phyloP scores from a whole-genome alignment of 2,113 vertebrate genomes.

The Chlorodrepanis virens region DNA sequence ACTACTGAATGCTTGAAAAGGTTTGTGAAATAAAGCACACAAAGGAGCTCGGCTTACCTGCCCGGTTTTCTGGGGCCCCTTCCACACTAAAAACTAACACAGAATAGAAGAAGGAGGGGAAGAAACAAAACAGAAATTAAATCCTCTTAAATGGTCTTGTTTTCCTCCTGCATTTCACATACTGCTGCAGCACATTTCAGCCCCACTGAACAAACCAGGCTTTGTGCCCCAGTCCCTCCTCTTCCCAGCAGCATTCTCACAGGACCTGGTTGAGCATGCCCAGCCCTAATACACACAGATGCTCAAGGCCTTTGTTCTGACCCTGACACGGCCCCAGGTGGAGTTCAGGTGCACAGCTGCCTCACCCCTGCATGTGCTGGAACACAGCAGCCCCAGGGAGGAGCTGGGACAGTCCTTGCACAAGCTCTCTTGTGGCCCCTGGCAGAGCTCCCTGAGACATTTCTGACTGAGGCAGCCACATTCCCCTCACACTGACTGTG shows the following conservation, averaged over 20 bases:
- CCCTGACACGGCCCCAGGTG: neutral
- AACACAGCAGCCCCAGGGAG: neutral
- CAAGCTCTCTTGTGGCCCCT: neutral
- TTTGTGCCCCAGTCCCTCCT: conserved; percentile 34
- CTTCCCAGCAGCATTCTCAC: conserved; percentile 39
- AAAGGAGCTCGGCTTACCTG: conserved; percentile 72
- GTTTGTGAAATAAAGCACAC: conserved; percentile 58
- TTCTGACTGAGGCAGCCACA: neutral
- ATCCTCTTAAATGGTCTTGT: conserved; percentile 35
- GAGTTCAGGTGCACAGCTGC: neutral
- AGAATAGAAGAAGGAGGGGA: conserved; percentile 68
- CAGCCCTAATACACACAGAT: conserved; percentile 49
- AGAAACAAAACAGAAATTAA: conserved; percentile 70
- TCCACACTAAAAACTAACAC: conserved; percentile 80
- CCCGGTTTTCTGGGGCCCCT: conserved; percentile 78
- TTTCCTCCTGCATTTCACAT: conserved; percentile 47
- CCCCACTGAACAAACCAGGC: conserved; percentile 18
- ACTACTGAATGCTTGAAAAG: neutral
- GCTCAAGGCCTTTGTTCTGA: conserved; percentile 21
- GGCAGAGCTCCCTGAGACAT: neutral
- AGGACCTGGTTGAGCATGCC: conserved; percentile 3
- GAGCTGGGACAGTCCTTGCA: neutral
- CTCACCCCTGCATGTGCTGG: neutral
- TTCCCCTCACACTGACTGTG: neutral
- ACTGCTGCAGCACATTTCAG: conserved; percentile 13